These are phyloP conservation scores for Muscicapa striata DNA, from an alignment of 2,797 vertebrate species.

Conservation along the genomic window DNA sequence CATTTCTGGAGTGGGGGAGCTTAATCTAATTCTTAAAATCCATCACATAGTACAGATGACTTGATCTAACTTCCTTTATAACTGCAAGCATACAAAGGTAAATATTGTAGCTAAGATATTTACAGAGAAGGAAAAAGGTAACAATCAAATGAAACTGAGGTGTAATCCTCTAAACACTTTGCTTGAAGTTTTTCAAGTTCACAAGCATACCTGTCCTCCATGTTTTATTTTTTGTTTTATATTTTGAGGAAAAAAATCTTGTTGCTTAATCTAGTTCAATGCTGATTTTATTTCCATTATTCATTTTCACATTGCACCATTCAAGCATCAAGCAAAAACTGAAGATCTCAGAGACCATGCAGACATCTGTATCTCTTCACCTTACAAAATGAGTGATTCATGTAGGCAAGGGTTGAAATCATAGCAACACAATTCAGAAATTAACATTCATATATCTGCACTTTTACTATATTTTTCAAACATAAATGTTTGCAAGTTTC, in stretches of 20 bases:
- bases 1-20: not conserved
- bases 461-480: not conserved
- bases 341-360: not conserved
- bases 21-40: not conserved
- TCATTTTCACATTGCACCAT: constrained; percentile 30
- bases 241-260: not conserved
- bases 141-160: not conserved
- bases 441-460: not conserved
- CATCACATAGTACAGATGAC: not conserved
- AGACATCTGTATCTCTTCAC: constrained; percentile 8
- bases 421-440: not conserved
- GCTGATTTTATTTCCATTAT: not conserved
- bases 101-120: not conserved
- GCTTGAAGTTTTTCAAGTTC: not conserved
- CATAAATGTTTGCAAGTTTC: not conserved
- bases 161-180: not conserved
- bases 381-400: not conserved
- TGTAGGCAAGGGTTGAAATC: not conserved
- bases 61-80: not conserved
- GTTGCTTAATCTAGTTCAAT: not conserved
- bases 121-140: not conserved
- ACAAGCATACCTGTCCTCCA: not conserved
- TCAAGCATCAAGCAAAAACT: not conserved
- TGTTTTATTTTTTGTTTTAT: not conserved
- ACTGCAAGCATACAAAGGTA: not conserved